Evolutionary conservation across 1,140 invertebrate genomes (phyloP).

Genomic region (Thaumatotibia leucotreta): DNA sequence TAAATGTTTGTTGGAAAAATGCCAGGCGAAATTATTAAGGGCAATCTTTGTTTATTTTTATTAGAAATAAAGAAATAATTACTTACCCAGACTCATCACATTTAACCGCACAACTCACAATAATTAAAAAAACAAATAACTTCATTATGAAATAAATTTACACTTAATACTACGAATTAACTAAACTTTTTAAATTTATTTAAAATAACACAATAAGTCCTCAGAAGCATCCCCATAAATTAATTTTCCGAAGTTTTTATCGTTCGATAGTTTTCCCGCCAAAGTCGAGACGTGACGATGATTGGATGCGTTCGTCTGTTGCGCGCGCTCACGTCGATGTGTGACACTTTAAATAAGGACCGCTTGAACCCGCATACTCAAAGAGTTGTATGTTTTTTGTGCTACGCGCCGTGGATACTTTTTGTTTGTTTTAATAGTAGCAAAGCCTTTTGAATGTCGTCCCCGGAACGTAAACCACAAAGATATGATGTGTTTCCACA

Average conservation of each 20-base stretch:
- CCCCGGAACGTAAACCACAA: background rate
- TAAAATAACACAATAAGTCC: background rate
- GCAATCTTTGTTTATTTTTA: background rate
- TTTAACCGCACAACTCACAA: slow-evolving; percentile 44
- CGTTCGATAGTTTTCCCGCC: background rate
- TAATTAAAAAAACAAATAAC: slow-evolving; percentile 40
- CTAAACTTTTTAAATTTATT: background rate
- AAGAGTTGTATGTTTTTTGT: slow-evolving; percentile 1
- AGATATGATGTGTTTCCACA: background rate
- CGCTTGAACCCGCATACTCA: background rate
- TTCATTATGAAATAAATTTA: slow-evolving; percentile 31
- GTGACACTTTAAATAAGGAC: slow-evolving; percentile 10
- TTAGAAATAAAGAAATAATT: background rate
- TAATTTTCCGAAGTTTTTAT: background rate
- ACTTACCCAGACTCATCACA: slow-evolving; percentile 49
- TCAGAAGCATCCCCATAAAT: background rate
- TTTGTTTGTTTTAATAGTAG: background rate
- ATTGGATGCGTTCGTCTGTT: background rate
- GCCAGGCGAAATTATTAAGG: background rate
- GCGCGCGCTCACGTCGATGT: background rate
- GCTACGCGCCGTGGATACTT: background rate
- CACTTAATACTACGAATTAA: slow-evolving; percentile 9
- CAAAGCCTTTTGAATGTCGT: background rate
- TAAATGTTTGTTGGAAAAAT: background rate
- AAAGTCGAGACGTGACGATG: background rate